A percentile compares a stretch with the other conserved stretches of the same genome.
Evolutionary conservation across 2,113 vertebrate species (phyloP).

Genomic region (Mus pahari): DNA sequence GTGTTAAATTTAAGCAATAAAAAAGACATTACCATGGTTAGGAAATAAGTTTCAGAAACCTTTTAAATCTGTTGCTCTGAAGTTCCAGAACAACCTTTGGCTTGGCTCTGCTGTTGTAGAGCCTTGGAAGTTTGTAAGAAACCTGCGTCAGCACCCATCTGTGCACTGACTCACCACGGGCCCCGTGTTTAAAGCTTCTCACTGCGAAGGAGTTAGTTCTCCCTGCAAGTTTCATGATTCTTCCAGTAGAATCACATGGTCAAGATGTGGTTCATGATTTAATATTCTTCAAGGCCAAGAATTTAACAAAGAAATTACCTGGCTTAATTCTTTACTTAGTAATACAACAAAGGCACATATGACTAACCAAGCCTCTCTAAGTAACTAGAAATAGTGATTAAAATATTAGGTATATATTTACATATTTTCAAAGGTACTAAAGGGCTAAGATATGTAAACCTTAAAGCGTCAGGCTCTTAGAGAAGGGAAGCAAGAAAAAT

Average conservation of each 20-base stretch:
- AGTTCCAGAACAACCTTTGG: slow-evolving; percentile 3
- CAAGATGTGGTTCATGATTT: not conserved
- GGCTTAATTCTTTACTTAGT: not conserved
- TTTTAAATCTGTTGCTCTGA: slow-evolving; percentile 44
- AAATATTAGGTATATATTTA: not conserved
- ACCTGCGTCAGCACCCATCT: not conserved
- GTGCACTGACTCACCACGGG: not conserved
- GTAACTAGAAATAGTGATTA: not conserved
- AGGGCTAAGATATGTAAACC: not conserved
- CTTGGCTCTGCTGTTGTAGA: slow-evolving; percentile 1
- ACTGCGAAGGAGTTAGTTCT: not conserved
- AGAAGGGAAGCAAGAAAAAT: not conserved
- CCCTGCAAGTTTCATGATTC: slow-evolving; percentile 24
- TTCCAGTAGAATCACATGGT: not conserved
- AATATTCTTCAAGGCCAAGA: not conserved
- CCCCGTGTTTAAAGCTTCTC: not conserved
- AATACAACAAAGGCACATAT: not conserved
- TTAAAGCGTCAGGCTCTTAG: not conserved
- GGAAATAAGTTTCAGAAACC: slow-evolving; percentile 34
- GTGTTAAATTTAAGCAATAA: slow-evolving; percentile 19
- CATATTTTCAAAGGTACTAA: not conserved
- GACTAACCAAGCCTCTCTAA: slow-evolving; percentile 14
- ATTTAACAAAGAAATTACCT: slow-evolving; percentile 24
- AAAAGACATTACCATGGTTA: slow-evolving; percentile 22
- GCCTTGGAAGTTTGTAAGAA: not conserved